These are phyloP conservation scores for Drosophila tsacasi DNA, from an alignment of 1,140 invertebrate genomes.

Conservation along the genomic window DNA sequence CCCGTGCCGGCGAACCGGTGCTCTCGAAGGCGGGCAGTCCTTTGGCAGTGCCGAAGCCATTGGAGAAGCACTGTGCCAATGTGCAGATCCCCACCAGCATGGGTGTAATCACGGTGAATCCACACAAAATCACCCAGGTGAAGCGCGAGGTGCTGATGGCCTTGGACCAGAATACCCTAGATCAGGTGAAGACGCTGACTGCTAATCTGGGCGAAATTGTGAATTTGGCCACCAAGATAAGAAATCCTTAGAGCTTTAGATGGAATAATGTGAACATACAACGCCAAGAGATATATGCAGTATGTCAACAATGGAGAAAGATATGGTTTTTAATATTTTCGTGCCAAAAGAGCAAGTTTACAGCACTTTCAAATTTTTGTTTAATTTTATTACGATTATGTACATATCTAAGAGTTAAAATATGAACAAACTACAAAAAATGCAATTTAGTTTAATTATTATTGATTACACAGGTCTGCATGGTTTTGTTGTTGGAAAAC, in stretches of 20 bases:
- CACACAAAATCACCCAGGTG: conserved; percentile 46
- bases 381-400: too few relatives aligned
- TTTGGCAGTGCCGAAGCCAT: conserved; percentile 84
- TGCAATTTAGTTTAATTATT: too few relatives aligned
- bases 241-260: not conserved
- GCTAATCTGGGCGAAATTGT: conserved; percentile 67
- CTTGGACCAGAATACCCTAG: conserved; percentile 57
- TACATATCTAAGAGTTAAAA: too few relatives aligned
- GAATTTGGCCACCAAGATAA: conserved; percentile 46
- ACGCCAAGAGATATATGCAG: not conserved
- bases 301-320: too few relatives aligned
- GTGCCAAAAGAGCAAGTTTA: too few relatives aligned
- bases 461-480: too few relatives aligned
- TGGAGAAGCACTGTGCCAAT: conserved; percentile 85
- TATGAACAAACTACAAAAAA: too few relatives aligned
- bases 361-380: too few relatives aligned
- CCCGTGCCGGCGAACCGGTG: conserved; percentile 87
- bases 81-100: conserved; percentile 87
- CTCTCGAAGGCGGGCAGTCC: conserved; percentile 88
- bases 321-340: too few relatives aligned
- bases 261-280: not conserved
- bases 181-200: conserved; percentile 67
- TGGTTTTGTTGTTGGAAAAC: too few relatives aligned
- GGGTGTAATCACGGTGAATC: conserved; percentile 82
- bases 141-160: conserved; percentile 59